phyloP scores from a whole-genome alignment of 2,797 vertebrate species.

The Macropodus opercularis region DNA sequence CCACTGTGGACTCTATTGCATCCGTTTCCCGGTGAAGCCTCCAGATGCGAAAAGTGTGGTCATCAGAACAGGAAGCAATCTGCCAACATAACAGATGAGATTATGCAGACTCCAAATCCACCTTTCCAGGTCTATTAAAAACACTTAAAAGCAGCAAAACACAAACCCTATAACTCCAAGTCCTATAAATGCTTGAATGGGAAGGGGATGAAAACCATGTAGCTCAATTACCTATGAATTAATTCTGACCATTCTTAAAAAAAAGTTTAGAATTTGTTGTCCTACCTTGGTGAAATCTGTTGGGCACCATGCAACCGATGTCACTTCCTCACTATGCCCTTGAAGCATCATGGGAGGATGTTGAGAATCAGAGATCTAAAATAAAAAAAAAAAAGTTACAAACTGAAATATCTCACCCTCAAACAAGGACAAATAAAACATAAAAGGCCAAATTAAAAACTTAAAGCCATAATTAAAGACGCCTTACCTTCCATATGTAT shows the following conservation, averaged over 20 bases:
- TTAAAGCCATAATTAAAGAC: too few species aligned
- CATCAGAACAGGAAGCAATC: constrained; percentile 97
- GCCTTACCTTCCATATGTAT: constrained; percentile 96
- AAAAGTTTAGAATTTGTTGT: background rate
- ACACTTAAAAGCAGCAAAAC: constrained; percentile 20
- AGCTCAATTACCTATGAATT: background rate
- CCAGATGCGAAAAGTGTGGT: constrained; percentile 95
- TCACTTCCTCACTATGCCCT: constrained; percentile 95
- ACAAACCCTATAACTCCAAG: constrained; percentile 5
- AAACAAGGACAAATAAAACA: background rate
- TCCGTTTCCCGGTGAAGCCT: constrained; percentile 79
- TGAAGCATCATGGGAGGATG: constrained; percentile 87
- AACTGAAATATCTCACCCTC: background rate
- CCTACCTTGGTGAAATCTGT: constrained; percentile 96
- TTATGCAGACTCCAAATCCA: constrained; percentile 34
- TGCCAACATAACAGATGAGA: constrained; percentile 61
- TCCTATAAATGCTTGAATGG: background rate
- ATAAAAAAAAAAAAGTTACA: constrained; percentile 17
- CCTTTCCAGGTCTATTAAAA: constrained; percentile 16
- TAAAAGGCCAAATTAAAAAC: too few species aligned
- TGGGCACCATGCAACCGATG: constrained; percentile 94
- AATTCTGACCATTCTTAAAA: background rate
- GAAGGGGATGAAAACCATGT: constrained; percentile 2
- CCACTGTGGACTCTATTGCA: constrained; percentile 66
- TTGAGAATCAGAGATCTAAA: constrained; percentile 88